Evolutionary conservation across 2,888 invertebrate genomes (phyloP), one percentile per base, ranked within the genome.

Genomic region (Biston stratarius): DNA sequence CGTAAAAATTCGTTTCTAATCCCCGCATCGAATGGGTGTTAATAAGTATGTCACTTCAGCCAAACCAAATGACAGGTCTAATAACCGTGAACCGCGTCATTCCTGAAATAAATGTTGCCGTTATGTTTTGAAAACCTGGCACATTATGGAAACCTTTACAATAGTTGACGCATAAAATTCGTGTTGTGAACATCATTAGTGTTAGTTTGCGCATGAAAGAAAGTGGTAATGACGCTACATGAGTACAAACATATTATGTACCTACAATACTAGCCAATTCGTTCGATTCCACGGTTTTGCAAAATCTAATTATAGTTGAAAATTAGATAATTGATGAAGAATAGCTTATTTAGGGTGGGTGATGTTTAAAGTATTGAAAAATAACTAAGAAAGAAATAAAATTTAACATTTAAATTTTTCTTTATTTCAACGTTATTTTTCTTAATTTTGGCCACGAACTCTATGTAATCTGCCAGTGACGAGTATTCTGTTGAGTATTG

Each of bases 61-160:
- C 66, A 60, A 68, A 72, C 69, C 74, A 70, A 78, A 74, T 77
- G 84, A 83, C 83, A 83, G 68, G 75, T 77, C 69, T 83, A 86
- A 86, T 85, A 78, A 79, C 77, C 85, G 79, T 86, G 84, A 83
- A 83, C 74, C 66, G 68, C 51, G 61, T 53, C 47, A 62, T 10
- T 56, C 67, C 67, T 61, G 64, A 74, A 74, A 74, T 74, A 72
- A 65, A 51, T 9, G 48, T 51, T 58, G 15, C 71, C 70, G 71
- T 69, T 74, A 70, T 55, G 42, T 59, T 53, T 67, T 68, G 71
- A 61, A 69, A 65, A 71, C 65, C 12, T n/a, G 3, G 6, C 15
- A 12, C 12, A 8, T 8, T 33, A 55, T 9, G 15, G 24, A 24
- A 42, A 24, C 40, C 6, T 42, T 12, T 24, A 42, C 11, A 40